phyloP scores from a whole-genome alignment of 2,113 vertebrate species.

The Nothoprocta perdicaria region DNA sequence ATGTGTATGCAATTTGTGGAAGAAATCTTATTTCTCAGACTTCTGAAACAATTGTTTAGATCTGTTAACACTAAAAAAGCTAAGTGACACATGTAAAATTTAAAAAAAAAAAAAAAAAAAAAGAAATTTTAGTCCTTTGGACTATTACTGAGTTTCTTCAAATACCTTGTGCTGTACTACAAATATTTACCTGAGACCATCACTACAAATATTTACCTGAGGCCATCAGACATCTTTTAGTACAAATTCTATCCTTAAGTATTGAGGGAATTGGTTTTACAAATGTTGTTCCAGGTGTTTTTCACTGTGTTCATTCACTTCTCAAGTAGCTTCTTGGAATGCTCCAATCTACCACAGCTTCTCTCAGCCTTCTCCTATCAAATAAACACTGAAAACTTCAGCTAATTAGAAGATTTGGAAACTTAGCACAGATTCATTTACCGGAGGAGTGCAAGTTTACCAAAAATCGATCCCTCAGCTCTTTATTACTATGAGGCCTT shows the following conservation, averaged over 20 bases:
- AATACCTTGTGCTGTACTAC: neutral
- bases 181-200: neutral
- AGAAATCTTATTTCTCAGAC: neutral
- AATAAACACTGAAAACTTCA: neutral
- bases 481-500: neutral
- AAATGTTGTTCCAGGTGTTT: accelerated
- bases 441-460: neutral
- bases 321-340: neutral
- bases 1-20: conserved; percentile 3
- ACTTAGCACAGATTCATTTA: neutral
- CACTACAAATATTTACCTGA: neutral
- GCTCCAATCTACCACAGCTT: neutral
- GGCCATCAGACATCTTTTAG: neutral
- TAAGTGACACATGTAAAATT: neutral
- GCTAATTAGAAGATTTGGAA: neutral
- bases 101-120: neutral
- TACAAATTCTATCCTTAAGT: neutral
- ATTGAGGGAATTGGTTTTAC: neutral
- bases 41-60: neutral
- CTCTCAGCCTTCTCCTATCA: neutral
- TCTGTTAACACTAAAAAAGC: neutral
- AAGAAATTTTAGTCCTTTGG: neutral
- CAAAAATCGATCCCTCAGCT: neutral
- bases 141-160: neutral
- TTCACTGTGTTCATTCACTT: neutral